Percentiles rank a stretch among this genome's conserved stretches.
phyloP scores from a whole-genome alignment of 2,113 vertebrate species.

The Rafetus swinhoei region DNA sequence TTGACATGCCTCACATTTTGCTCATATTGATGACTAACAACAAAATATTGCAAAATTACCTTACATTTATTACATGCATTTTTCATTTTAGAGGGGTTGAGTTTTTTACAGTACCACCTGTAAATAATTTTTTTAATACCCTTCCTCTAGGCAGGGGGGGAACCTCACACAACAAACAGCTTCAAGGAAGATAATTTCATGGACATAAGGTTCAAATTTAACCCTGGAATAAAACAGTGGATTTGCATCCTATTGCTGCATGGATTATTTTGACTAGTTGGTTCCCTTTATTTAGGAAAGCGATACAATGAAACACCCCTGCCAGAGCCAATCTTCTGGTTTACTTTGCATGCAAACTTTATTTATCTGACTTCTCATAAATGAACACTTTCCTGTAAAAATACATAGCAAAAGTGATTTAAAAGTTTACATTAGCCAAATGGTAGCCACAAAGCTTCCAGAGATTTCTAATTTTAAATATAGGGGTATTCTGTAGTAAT shows the following conservation, averaged over 20 bases:
- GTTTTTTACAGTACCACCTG: not conserved
- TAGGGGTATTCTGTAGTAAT: not conserved
- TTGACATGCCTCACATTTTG: not conserved
- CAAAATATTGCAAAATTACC: not conserved
- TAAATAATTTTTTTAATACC: not conserved
- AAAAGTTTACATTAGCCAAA: not conserved
- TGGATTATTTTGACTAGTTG: not conserved
- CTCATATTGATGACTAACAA: not conserved
- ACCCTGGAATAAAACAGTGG: not conserved
- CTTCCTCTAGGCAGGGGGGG: not conserved
- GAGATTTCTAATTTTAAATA: not conserved
- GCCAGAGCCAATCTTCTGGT: not conserved
- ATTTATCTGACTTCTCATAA: not conserved
- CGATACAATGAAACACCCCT: not conserved
- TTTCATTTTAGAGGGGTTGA: not conserved
- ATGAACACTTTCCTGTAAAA: not conserved
- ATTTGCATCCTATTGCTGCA: not conserved
- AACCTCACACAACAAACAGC: not conserved
- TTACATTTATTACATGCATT: not conserved
- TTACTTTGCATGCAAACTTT: not conserved
- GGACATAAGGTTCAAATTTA: not conserved
- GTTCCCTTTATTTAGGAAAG: not conserved
- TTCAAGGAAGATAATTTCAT: not conserved
- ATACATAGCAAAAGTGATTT: not conserved
- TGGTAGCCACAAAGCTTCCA: not conserved